Percentiles rank a stretch among this genome's conserved stretches.
Evolutionary conservation across 2,888 invertebrate genomes (phyloP).

Genomic region (Xestia sexstrigata): DNA sequence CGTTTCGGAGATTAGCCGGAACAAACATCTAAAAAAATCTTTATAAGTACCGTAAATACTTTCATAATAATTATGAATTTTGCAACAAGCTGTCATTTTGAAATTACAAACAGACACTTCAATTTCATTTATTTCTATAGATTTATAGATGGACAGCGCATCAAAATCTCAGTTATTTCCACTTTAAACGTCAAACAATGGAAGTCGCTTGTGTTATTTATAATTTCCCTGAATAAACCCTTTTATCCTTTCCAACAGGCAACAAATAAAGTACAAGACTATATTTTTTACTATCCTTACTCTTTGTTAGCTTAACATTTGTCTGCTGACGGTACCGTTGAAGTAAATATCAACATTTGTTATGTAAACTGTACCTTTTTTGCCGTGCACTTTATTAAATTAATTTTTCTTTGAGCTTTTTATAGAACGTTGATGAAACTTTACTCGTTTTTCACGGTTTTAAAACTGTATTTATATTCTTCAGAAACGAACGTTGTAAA

Average conservation of each 20-base stretch:
- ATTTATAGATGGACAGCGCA: not conserved
- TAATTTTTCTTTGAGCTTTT: slow-evolving; percentile 50
- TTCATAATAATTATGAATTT: too few species aligned
- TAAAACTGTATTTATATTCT: not conserved
- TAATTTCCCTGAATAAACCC: not conserved
- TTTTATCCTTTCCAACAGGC: not conserved
- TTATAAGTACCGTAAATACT: too few species aligned
- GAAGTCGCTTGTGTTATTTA: not conserved
- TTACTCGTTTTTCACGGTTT: not conserved
- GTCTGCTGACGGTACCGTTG: slow-evolving; percentile 14
- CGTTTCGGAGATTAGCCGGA: too few species aligned
- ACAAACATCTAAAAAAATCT: too few species aligned
- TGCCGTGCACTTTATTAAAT: slow-evolving; percentile 35
- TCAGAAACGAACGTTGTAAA: not conserved
- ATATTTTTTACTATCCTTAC: slow-evolving; percentile 18
- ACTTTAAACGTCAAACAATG: not conserved
- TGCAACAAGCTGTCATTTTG: too few species aligned
- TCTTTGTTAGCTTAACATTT: slow-evolving; percentile 24
- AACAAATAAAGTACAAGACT: slow-evolving; percentile 1
- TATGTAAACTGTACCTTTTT: slow-evolving; percentile 26
- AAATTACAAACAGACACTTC: too few species aligned
- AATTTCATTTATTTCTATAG: too few species aligned
- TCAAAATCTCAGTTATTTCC: not conserved
- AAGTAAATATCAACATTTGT: slow-evolving; percentile 37
- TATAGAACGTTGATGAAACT: slow-evolving; percentile 3